These are phyloP conservation scores for Cassiopea xamachana DNA, from an alignment of 30 jellyfish, hydroid and myxozoan species.

Conservation along the genomic window DNA sequence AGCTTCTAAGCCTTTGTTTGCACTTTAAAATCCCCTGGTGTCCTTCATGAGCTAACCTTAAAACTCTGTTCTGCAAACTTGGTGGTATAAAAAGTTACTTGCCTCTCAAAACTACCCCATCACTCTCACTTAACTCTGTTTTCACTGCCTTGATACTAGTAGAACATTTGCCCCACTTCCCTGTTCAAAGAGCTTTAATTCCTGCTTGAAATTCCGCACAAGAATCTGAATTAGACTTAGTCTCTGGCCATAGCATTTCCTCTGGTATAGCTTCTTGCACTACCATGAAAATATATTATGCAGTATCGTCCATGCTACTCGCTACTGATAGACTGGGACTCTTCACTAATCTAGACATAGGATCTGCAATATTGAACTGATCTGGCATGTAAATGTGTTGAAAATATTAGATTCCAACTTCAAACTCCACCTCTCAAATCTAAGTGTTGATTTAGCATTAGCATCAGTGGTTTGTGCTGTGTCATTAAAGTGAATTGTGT, in stretches of 20 bases:
- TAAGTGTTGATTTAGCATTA: not conserved
- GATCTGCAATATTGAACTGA: not conserved
- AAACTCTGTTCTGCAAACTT: conserved; percentile 37
- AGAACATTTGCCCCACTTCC: not conserved
- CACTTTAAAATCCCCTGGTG: conserved; percentile 39
- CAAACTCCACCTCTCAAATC: not conserved
- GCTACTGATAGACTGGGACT: not conserved
- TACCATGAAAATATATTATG: not conserved
- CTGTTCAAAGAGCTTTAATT: not conserved
- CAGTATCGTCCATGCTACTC: not conserved
- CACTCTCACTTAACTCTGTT: conserved; percentile 8
- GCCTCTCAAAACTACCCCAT: conserved; percentile 53
- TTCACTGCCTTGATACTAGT: not conserved
- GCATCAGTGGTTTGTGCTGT: conserved; percentile 40
- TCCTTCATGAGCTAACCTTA: conserved; percentile 53
- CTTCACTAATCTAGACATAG: not conserved
- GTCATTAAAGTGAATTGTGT: conserved; percentile 24
- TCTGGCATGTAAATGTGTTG: not conserved
- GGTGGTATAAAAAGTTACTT: conserved; percentile 43
- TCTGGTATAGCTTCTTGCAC: not conserved
- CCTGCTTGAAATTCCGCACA: conserved; percentile 32
- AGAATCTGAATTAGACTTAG: not conserved
- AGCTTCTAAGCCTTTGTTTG: not conserved
- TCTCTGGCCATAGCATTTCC: conserved; percentile 1
- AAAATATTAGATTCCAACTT: not conserved